phyloP scores from a whole-genome alignment of 1,140 invertebrate species.

The Habropoda laboriosa region DNA sequence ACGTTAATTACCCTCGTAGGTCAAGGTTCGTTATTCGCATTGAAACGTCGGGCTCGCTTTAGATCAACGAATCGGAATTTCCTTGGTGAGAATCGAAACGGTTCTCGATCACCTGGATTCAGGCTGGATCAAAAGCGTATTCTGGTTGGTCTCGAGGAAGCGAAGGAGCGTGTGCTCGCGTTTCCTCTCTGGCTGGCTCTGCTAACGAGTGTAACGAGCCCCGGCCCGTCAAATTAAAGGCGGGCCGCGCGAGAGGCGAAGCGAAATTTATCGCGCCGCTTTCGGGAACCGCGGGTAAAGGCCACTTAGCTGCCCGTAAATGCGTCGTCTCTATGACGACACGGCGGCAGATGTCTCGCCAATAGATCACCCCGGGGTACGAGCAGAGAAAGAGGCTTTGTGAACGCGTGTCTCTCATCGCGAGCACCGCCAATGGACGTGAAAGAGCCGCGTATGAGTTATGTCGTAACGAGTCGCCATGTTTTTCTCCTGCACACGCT shows the following conservation, averaged over 20 bases:
- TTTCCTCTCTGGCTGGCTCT: conserved; percentile 46
- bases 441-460: conserved; percentile 42
- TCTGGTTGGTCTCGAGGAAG: conserved; percentile 1
- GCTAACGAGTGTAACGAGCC: conserved; percentile 62
- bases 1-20: not conserved
- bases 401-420: conserved; percentile 49
- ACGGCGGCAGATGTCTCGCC: conserved; percentile 73
- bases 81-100: not conserved
- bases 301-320: conserved; percentile 79
- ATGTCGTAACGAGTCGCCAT: conserved; percentile 32
- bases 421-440: conserved; percentile 25
- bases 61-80: not conserved
- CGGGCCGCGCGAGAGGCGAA: conserved; percentile 58
- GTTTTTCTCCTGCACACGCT: not conserved
- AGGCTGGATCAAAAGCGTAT: conserved; percentile 3
- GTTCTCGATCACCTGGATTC: conserved; percentile 9
- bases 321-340: conserved; percentile 76
- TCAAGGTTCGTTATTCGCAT: not conserved
- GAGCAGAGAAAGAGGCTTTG: conserved; percentile 44
- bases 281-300: conserved; percentile 69
- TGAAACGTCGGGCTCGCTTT: no score
- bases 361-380: conserved; percentile 74
- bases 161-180: no score
- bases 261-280: conserved; percentile 72
- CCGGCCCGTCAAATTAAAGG: conserved; percentile 65